phyloP scores from a whole-genome alignment of 1,140 invertebrate species.

The Rhyzopertha dominica region DNA sequence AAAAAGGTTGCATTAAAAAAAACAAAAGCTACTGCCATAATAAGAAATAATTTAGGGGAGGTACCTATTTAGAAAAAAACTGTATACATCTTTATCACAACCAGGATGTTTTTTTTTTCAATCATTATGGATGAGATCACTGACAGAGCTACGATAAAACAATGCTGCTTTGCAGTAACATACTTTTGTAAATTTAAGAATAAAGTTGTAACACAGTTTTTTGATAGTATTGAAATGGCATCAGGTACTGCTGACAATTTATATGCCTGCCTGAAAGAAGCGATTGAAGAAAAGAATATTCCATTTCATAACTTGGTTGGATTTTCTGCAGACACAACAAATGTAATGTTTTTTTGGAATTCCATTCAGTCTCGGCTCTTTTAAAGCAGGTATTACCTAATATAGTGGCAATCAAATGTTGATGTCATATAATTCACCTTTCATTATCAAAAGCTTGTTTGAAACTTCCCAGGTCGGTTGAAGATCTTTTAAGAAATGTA shows the following conservation, averaged over 20 bases:
- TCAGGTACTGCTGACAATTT: conserved; percentile 19
- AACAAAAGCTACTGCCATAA: conserved; percentile 13
- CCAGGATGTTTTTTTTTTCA: conserved; percentile 13
- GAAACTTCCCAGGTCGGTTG: conserved; percentile 13
- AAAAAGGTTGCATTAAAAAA: conserved; percentile 7
- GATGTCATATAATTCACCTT: conserved; percentile 18
- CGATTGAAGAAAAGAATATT: conserved; percentile 24
- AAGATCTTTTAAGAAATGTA: conserved; percentile 27
- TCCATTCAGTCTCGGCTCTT: conserved; percentile 29
- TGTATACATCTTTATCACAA: conserved; percentile 7
- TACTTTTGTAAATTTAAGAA: conserved; percentile 17
- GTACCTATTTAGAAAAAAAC: conserved; percentile 10
- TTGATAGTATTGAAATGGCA: conserved; percentile 25
- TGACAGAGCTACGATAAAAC: conserved; percentile 10
- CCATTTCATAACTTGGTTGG: conserved; percentile 35
- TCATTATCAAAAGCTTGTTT: conserved; percentile 16
- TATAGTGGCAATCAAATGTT: conserved; percentile 15
- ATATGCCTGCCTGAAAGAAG: conserved; percentile 17
- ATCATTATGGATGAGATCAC: conserved; percentile 22
- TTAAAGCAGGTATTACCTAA: conserved; percentile 13
- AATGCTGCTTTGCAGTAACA: conserved; percentile 18
- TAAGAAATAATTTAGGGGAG: conserved; percentile 11
- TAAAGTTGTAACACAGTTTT: conserved; percentile 12
- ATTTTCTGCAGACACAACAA: conserved; percentile 40
- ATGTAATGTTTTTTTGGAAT: conserved; percentile 39